Conservation (phyloP, 2,113 vertebrate species). For the Phrynocephalus versicolor region DNA sequence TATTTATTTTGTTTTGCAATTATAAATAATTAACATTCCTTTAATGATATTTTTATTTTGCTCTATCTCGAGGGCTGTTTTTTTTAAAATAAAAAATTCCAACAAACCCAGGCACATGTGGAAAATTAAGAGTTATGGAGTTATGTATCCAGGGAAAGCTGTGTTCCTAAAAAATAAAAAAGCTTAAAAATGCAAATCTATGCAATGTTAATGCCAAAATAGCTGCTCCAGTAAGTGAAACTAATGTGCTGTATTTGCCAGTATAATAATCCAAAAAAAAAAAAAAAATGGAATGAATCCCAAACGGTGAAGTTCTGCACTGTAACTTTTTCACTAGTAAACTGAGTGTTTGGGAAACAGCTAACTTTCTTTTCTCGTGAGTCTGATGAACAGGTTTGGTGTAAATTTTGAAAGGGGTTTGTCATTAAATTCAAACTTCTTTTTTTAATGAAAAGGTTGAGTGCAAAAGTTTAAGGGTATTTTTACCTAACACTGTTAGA, state of each 20-base stretch:
- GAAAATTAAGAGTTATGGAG: constrained; percentile 68
- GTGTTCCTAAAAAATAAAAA: constrained; percentile 65
- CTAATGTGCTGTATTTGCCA: constrained; percentile 70
- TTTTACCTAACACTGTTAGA: neutral
- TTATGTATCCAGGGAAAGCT: constrained; percentile 61
- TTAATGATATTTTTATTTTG: constrained; percentile 61
- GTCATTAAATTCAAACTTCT: neutral
- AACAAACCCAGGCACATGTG: constrained; percentile 49
- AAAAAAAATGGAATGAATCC: constrained; percentile 55
- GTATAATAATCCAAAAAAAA: constrained; percentile 58
- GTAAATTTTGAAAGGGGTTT: neutral
- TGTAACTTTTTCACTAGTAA: constrained; percentile 54
- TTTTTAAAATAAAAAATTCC: neutral
- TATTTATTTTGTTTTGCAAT: constrained; percentile 62
- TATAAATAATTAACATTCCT: constrained; percentile 70
- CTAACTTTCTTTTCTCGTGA: constrained; percentile 29
- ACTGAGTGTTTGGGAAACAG: constrained; percentile 29
- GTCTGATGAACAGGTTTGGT: neutral
- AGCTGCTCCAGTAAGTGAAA: constrained; percentile 69
- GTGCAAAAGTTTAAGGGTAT: neutral
- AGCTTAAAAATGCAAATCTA: constrained; percentile 74
- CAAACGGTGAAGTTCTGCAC: constrained; percentile 64
- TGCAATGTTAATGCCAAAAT: constrained; percentile 66
- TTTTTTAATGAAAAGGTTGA: neutral
- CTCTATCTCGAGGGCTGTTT: constrained; percentile 57